Evolutionary conservation across 2,888 invertebrate genomes (phyloP), one percentile per base, ranked within the genome.

Genomic region (Chouioia cunea): DNA sequence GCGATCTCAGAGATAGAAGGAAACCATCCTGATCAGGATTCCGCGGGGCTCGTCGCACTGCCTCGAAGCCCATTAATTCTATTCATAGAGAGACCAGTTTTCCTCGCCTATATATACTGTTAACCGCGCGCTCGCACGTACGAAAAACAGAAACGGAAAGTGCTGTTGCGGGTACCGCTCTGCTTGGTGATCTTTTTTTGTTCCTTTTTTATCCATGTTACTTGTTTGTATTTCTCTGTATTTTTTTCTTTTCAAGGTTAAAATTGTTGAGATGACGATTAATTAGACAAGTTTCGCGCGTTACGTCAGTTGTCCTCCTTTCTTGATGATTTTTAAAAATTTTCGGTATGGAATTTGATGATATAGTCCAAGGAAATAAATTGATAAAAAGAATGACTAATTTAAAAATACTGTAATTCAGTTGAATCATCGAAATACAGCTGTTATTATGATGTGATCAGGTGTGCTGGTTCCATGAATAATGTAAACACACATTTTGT

Each of bases 61-160:
- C 74, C 70, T 71, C 73, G 73, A n/a, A n/a, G 69, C 74, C 73
- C 75, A 77, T 78, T 78, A 78, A 77, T 77, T 78, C 77, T 78
- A 78, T 78, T 77, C 77, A 77, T 78, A 77, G 75, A 71, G 69
- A 71, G 71, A 73, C 64, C 73, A 56, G 65, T 70, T 73, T 75
- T 76, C 76, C 76, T 74, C n/a, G 77, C 76, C 65, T 71, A 58
- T 43, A 14, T 44, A 48, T 53, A 27, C 56, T 56, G 27, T 16
- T 36, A 58, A 14, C 16, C 27, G 57, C 60, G 60, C 63, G 65
- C 46, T 36, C 22, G 57, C 44, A 23, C 27, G 46, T 65, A 65
- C 54, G 62, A 57, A 68, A 68, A 63, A 63, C 47, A 62, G 68
- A 68, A 68, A 68, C 50, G 57, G 68, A 68, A 68, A 68, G 68